Percentiles rank a stretch among this genome's conserved stretches.
Evolutionary conservation across 2,113 vertebrate species (phyloP).

Genomic region (Xiphophorus hellerii): DNA sequence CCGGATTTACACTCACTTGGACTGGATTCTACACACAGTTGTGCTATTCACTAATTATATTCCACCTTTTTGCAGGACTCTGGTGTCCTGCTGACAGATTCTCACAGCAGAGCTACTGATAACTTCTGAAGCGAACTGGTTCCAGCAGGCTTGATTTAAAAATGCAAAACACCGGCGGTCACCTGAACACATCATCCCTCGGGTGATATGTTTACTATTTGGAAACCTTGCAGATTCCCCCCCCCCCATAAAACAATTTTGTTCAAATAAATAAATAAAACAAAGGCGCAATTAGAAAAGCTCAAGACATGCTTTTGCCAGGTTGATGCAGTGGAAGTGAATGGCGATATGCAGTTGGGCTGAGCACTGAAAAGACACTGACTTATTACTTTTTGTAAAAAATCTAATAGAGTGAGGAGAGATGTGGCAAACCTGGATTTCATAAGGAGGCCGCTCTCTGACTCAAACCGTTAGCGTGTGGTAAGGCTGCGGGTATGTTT

Average conservation of each 20-base stretch:
- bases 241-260: not conserved
- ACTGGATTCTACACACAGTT: not conserved
- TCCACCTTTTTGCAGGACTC: not conserved
- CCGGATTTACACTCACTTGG: not conserved
- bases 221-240: not conserved
- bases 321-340: not conserved
- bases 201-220: not conserved
- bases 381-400: slow-evolving; percentile 36
- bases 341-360: slow-evolving; percentile 13
- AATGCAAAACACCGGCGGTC: not conserved
- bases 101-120: not conserved
- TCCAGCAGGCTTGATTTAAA: not conserved
- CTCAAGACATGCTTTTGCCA: not conserved
- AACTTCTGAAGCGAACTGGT: not conserved
- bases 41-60: not conserved
- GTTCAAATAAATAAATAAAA: not conserved
- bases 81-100: not conserved
- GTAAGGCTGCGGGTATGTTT: slow-evolving; percentile 62
- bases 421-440: slow-evolving; percentile 70
- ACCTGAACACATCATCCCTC: not conserved
- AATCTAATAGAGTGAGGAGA: slow-evolving; percentile 42
- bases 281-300: not conserved
- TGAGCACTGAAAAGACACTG: slow-evolving; percentile 34
- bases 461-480: slow-evolving; percentile 69
- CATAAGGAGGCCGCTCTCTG: slow-evolving; percentile 58